These are phyloP conservation scores for Stichodactyla helianthus DNA, from an alignment of 64 coral and sea anemone genomes.

Conservation along the genomic window DNA sequence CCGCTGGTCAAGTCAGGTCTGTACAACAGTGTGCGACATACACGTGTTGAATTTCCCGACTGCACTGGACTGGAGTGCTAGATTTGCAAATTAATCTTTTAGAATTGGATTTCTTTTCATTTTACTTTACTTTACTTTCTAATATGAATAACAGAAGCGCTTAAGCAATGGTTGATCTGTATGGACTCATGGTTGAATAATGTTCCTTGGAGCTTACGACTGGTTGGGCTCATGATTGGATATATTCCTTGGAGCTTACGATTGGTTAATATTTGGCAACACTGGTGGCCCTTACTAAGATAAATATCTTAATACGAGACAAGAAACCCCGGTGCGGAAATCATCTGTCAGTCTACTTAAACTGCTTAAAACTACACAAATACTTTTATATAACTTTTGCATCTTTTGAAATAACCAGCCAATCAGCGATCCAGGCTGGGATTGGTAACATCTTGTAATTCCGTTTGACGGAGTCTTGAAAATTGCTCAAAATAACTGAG, in stretches of 20 bases:
- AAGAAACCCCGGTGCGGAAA: not conserved
- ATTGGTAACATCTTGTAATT: not conserved
- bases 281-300: not conserved
- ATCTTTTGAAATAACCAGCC: not conserved
- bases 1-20: not conserved
- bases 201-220: not conserved
- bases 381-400: not conserved
- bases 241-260: not conserved
- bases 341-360: not conserved
- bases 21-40: not conserved
- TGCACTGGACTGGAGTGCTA: not conserved
- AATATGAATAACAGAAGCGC: no score
- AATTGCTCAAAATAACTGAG: not conserved
- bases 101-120: not conserved
- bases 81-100: not conserved
- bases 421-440: not conserved
- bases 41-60: no score
- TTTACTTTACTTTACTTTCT: no score
- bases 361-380: not conserved
- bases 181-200: not conserved
- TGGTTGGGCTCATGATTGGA: not conserved
- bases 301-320: not conserved
- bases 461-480: not conserved
- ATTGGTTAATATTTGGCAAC: not conserved
- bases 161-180: no score